Base-by-base conservation (phyloP, 53 echinoderm and acorn worm genomes). In the Hippasteria phrygiana region DNA sequence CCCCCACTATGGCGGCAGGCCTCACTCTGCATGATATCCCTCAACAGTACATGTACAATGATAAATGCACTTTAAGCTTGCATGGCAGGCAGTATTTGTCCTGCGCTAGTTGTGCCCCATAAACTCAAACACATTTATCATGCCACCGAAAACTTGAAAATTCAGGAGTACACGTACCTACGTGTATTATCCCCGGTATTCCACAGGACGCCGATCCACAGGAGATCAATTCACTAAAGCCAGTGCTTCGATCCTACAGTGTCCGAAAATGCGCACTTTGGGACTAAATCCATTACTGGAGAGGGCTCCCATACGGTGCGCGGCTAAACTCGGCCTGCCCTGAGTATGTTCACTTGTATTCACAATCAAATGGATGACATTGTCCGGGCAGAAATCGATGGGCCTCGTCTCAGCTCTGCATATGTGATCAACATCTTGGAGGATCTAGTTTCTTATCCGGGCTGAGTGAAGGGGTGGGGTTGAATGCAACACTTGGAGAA, bases 361-460 rank as follows among this genome's bases (percentile, higher is more conserved):
- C 31, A 62, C 56, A 79, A 33, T 20, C 55, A 56, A 79, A 39
- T 40, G 56, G 55, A 20, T 38, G 42, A 62, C 64, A 64, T 43
- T 82, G 82, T 82, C 64, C 45, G 43, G 55, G 20, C 62, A 65
- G 47, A 64, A 46, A 82, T 82, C 82, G 47, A 82, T 82, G 82
- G 64, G 65, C 45, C 29, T 31, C 66, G 26, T 28, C 31, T 33
- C 40, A 73, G 73, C 82, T 16, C 64, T 45, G 66, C 43, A 66
- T 66, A 63, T 82, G 28, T 43, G 66, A 82, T 64, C 82, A 82
- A 82, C 82, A 82, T 43, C 46, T 31, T 4, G 20, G 82, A 34
- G 47, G 82, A 82, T 82, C 82, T 82, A 34, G 82, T 82, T 82
- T 82, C 82, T 42, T 31, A 31, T 64, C 43, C 36, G 45, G 66